Percentiles rank a stretch among this genome's conserved stretches.
Conservation (phyloP, 2,113 vertebrate genomes). For the Python bivittatus region DNA sequence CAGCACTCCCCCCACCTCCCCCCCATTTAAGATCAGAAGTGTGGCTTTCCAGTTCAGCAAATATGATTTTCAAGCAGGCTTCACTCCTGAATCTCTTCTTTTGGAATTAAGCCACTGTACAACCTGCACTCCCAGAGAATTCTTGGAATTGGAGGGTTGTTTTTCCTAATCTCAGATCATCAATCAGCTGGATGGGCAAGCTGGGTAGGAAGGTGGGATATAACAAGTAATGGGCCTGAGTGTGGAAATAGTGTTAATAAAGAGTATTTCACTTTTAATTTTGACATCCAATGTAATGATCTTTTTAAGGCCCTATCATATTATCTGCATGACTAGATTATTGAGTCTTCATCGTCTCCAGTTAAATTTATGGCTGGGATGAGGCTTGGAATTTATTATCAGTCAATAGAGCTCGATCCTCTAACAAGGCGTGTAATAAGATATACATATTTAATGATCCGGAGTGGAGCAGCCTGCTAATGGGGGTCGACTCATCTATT, state of each 20-base stretch:
- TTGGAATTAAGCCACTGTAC: not conserved
- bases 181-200: not conserved
- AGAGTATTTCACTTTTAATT: conserved; percentile 88
- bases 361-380: conserved; percentile 86
- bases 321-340: conserved; percentile 89
- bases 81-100: not conserved
- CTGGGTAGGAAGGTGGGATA: conserved; percentile 45
- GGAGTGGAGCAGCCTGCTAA: conserved; percentile 85
- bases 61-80: not conserved
- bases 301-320: conserved; percentile 86
- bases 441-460: conserved; percentile 99
- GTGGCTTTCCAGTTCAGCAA: not conserved
- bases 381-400: conserved; percentile 91
- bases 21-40: not conserved
- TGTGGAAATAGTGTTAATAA: conserved; percentile 78
- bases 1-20: not conserved
- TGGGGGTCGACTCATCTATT: conserved; percentile 67
- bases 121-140: not conserved
- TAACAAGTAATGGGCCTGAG: conserved; percentile 69
- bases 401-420: conserved; percentile 90
- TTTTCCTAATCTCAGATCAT: conserved; percentile 1
- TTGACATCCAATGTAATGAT: conserved; percentile 89
- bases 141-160: not conserved
- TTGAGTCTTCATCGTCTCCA: conserved; percentile 88
- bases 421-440: conserved; percentile 92